These are phyloP conservation scores for Monarcha castaneiventris DNA, from an alignment of 2,113 vertebrate species.

Conservation along the genomic window DNA sequence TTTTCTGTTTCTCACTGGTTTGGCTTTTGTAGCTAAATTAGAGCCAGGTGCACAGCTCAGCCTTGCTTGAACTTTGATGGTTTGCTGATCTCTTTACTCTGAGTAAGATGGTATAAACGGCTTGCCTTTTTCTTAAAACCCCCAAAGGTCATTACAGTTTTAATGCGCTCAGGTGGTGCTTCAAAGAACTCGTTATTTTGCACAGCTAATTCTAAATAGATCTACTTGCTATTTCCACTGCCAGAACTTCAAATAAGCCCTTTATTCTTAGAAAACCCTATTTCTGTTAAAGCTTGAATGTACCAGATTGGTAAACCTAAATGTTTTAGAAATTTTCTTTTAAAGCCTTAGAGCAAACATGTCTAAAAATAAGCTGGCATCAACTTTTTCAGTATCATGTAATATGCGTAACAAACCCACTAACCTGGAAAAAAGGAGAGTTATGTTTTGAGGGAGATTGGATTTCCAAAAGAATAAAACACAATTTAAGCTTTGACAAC, in stretches of 20 bases:
- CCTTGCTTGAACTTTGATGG: constrained; percentile 7
- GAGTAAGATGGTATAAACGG: neutral
- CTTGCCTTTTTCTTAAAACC: constrained; percentile 14
- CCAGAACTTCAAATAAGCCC: neutral
- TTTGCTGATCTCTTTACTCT: constrained; percentile 24
- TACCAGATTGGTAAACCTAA: neutral
- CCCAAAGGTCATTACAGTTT: constrained; percentile 12
- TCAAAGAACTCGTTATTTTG: constrained; percentile 23
- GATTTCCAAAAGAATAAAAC: constrained; percentile 18
- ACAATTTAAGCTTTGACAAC: constrained; percentile 28
- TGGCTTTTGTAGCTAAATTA: constrained; percentile 37
- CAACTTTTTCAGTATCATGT: neutral
- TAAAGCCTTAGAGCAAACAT: neutral
- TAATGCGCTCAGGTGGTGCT: neutral
- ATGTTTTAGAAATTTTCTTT: neutral
- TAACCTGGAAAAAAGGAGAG: neutral
- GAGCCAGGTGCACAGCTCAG: constrained; percentile 28
- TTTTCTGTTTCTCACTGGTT: neutral
- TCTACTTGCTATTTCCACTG: constrained; percentile 1
- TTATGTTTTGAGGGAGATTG: neutral
- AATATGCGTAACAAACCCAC: neutral
- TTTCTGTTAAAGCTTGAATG: neutral
- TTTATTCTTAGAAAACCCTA: neutral
- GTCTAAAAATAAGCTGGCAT: neutral
- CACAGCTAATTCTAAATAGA: constrained; percentile 12